Percentiles rank a stretch among this genome's conserved stretches.
phyloP scores from a whole-genome alignment of 2,113 vertebrate genomes.

The Struthio camelus region DNA sequence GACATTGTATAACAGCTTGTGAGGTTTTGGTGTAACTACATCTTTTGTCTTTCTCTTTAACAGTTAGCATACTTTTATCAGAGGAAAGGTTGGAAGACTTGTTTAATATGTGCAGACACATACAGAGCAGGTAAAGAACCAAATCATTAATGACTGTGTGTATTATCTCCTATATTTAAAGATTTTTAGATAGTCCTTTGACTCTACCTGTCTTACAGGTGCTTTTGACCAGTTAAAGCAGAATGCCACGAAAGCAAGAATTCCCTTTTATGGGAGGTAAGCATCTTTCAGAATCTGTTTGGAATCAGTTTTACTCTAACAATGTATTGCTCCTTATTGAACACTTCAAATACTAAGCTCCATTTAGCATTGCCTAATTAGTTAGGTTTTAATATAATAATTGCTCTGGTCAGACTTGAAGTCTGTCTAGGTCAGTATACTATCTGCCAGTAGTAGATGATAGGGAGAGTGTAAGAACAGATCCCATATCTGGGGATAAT shows the following conservation, averaged over 20 bases:
- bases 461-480: background rate
- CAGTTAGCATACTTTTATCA: conserved; percentile 98
- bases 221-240: conserved; percentile 99
- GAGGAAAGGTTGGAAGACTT: conserved; percentile 99
- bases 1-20: background rate
- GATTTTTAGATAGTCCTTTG: background rate
- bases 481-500: background rate
- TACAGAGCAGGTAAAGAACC: conserved; percentile 92
- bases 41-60: conserved; percentile 55
- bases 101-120: conserved; percentile 98
- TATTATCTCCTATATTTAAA: background rate
- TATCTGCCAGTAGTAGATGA: background rate
- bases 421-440: background rate
- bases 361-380: background rate
- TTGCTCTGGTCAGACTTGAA: background rate
- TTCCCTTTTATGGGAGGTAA: conserved; percentile 99
- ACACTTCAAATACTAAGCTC: background rate
- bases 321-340: background rate
- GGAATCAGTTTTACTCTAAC: background rate
- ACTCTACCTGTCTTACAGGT: conserved; percentile 77
- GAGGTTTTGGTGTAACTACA: background rate
- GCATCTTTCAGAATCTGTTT: conserved; percentile 8
- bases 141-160: background rate
- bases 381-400: background rate
- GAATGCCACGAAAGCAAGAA: conserved; percentile 99